Conservation (phyloP, 2,797 vertebrate genomes). For the Geotrypetes seraphini region DNA sequence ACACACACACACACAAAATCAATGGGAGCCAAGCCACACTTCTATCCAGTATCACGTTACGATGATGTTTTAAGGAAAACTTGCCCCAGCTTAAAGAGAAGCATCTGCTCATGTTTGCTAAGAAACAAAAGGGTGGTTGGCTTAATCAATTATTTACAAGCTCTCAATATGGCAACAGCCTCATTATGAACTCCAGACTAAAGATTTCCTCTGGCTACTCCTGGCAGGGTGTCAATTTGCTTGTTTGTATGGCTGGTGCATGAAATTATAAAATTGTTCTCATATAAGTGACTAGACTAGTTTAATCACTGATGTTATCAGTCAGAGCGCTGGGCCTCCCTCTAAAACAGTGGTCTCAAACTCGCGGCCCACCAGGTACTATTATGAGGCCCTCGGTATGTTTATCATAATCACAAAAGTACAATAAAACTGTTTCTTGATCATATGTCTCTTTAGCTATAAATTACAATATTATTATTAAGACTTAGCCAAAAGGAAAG, state of each 20-base stretch:
- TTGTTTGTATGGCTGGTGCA: constrained; percentile 56
- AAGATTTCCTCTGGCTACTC: constrained; percentile 60
- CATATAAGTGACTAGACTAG: constrained; percentile 33
- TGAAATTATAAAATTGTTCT: constrained; percentile 38
- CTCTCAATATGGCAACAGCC: constrained; percentile 49
- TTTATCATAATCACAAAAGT: too few species aligned
- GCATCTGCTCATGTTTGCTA: constrained; percentile 62
- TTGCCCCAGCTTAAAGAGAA: constrained; percentile 45
- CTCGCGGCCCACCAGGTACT: too few species aligned
- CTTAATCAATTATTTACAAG: constrained; percentile 68
- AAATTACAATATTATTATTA: too few species aligned
- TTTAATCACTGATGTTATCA: constrained; percentile 15
- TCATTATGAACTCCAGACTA: constrained; percentile 51
- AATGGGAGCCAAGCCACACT: constrained; percentile 43
- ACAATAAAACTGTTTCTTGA: too few species aligned
- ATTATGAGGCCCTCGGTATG: too few species aligned
- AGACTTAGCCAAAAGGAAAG: too few species aligned
- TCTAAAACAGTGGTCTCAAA: too few species aligned
- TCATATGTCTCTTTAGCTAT: too few species aligned
- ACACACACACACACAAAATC: too few species aligned
- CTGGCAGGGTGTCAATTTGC: constrained; percentile 59
- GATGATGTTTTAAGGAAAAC: constrained; percentile 43
- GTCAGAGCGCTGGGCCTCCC: too few species aligned
- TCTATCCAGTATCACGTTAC: constrained; percentile 45
- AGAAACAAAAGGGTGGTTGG: constrained; percentile 60